Conservation (phyloP, 2,797 vertebrate genomes). For the Carduelis carduelis region DNA sequence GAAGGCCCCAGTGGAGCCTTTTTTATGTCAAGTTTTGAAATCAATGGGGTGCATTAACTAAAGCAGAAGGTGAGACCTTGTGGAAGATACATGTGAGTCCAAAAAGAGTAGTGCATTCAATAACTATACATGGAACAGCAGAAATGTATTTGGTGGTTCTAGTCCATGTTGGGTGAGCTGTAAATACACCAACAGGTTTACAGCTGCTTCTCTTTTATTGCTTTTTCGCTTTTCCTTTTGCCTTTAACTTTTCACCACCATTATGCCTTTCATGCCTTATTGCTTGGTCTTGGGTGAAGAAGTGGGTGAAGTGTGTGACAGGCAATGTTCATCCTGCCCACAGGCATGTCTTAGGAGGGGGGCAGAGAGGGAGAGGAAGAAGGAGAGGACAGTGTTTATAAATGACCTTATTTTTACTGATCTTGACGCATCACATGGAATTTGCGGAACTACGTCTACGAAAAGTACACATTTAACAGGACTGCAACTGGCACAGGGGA, state of each 20-base stretch:
- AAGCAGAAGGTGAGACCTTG: neutral
- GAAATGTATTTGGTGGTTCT: neutral
- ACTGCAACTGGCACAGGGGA: neutral
- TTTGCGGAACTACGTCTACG: rapidly evolving
- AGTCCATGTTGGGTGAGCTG: neutral
- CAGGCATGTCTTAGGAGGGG: neutral
- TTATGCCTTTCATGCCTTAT: neutral
- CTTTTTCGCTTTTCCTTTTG: neutral
- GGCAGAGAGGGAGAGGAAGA: neutral
- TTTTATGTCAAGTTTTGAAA: neutral
- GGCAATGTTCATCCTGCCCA: neutral
- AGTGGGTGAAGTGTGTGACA: neutral
- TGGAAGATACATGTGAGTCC: neutral
- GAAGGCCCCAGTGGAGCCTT: neutral
- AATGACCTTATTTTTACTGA: neutral
- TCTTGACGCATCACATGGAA: neutral
- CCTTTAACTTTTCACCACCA: neutral
- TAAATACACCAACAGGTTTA: neutral
- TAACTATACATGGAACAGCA: neutral
- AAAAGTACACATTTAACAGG: neutral
- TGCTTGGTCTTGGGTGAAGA: neutral
- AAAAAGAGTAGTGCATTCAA: neutral
- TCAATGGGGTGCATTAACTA: neutral
- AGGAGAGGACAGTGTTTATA: neutral
- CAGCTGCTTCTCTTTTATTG: neutral